These are phyloP conservation scores for Micropoecilia bifurca DNA, from an alignment of 2,797 vertebrate species.

Conservation along the genomic window DNA sequence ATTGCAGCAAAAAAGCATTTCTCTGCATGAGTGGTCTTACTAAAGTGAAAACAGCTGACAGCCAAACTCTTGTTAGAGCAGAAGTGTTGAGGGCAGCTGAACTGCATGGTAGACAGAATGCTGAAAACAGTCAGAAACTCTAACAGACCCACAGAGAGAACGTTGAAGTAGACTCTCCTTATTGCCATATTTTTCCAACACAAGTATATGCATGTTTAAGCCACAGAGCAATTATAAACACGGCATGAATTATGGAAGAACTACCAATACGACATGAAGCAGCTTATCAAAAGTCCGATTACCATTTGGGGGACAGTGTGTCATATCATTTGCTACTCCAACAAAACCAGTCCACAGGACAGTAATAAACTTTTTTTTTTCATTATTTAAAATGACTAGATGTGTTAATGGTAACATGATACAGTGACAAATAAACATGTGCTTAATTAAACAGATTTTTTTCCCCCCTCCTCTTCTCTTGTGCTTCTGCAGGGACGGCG, in stretches of 20 bases:
- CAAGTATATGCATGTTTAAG: conserved; percentile 17
- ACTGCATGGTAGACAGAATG: conserved; percentile 4
- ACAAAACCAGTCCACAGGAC: conserved; percentile 7
- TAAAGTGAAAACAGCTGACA: conserved; percentile 32
- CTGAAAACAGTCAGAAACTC: conserved; percentile 20
- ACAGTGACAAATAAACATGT: conserved; percentile 36
- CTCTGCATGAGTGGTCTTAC: conserved; percentile 34
- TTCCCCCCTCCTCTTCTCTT: conserved; percentile 13
- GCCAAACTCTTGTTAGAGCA: conserved; percentile 35
- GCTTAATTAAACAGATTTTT: conserved; percentile 49
- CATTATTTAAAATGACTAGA: conserved; percentile 32
- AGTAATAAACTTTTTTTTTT: conserved; percentile 6
- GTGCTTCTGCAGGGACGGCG: conserved; percentile 22
- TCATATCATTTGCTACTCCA: background rate
- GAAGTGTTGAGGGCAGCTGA: conserved; percentile 28
- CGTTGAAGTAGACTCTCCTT: conserved; percentile 20
- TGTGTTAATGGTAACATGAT: conserved; percentile 27
- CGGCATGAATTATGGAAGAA: conserved; percentile 23
- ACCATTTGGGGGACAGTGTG: background rate
- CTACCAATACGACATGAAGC: background rate
- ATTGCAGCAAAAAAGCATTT: conserved; percentile 14
- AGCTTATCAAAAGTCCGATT: background rate
- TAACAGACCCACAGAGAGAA: background rate
- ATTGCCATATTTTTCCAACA: conserved; percentile 17
- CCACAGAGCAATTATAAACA: conserved; percentile 11